Conservation (phyloP, 2,888 invertebrate species). For the Ypsolopha scabrella region DNA sequence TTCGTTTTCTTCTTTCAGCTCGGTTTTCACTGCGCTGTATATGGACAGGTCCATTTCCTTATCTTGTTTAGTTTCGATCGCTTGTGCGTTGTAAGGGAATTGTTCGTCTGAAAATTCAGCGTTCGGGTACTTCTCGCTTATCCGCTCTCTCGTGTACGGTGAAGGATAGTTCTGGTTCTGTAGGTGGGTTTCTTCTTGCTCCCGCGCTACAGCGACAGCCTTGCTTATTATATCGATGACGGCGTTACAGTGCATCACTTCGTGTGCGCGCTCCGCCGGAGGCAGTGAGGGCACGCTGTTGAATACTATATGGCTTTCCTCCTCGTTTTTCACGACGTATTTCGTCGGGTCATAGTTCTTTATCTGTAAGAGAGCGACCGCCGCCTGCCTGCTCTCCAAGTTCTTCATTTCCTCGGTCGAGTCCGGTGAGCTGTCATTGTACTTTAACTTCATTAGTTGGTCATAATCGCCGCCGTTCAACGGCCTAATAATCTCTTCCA, state of each 20-base stretch:
- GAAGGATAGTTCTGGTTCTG: slow-evolving; percentile 26
- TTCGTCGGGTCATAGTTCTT: slow-evolving; percentile 65
- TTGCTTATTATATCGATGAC: slow-evolving; percentile 66
- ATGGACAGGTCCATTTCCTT: slow-evolving; percentile 65
- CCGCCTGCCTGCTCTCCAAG: slow-evolving; percentile 63
- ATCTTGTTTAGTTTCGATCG: slow-evolving; percentile 21
- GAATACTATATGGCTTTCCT: slow-evolving; percentile 68
- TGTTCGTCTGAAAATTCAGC: slow-evolving; percentile 48
- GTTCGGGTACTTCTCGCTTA: slow-evolving; percentile 38
- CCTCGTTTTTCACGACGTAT: slow-evolving; percentile 52
- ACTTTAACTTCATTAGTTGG: slow-evolving; percentile 39
- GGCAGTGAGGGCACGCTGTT: slow-evolving; percentile 70
- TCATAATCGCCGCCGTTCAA: slow-evolving; percentile 46
- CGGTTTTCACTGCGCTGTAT: slow-evolving; percentile 50
- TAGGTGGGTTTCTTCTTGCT: slow-evolving; percentile 54
- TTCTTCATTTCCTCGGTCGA: slow-evolving; percentile 68
- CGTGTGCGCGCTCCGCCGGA: slow-evolving; percentile 64
- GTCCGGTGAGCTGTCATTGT: slow-evolving; percentile 59
- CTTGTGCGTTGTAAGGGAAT: slow-evolving; percentile 26
- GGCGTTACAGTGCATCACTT: slow-evolving; percentile 65
- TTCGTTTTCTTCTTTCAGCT: slow-evolving; percentile 33
- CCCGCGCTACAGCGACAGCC: slow-evolving; percentile 62
- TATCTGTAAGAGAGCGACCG: slow-evolving; percentile 62
- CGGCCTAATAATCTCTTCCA: slow-evolving; percentile 70
- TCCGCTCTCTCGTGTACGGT: slow-evolving; percentile 40